A percentile compares a stretch with the other conserved stretches of the same genome.
Evolutionary conservation across 2,888 invertebrate genomes (phyloP).

Genomic region (Heliconius hortense): DNA sequence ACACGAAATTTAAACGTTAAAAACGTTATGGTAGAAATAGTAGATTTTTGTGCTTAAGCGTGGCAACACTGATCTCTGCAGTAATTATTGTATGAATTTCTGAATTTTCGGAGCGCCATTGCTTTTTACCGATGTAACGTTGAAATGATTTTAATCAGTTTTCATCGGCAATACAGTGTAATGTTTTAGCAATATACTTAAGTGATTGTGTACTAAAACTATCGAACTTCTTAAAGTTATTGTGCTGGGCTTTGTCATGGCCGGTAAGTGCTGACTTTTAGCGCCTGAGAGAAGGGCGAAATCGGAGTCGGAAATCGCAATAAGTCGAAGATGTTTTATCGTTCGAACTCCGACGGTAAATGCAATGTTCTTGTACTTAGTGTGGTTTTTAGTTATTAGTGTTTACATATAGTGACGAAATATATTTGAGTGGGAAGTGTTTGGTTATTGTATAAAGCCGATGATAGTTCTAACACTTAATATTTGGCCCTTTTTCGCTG

Average conservation of each 20-base stretch:
- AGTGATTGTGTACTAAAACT: constrained; percentile 80
- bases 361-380: constrained; percentile 80
- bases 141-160: constrained; percentile 83
- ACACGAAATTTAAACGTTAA: background rate
- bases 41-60: constrained; percentile 50
- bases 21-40: constrained; percentile 42
- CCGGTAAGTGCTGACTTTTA: constrained; percentile 88
- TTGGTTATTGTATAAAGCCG: constrained; percentile 72
- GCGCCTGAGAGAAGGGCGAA: constrained; percentile 81
- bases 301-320: constrained; percentile 81
- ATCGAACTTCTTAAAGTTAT: constrained; percentile 79
- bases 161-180: constrained; percentile 81
- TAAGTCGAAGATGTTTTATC: constrained; percentile 83
- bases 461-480: constrained; percentile 66
- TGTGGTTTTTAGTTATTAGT: constrained; percentile 77
- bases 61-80: constrained; percentile 74
- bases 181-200: constrained; percentile 79
- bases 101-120: constrained; percentile 82
- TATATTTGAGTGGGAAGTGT: constrained; percentile 68
- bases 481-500: constrained; percentile 61
- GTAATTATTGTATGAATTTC: constrained; percentile 79
- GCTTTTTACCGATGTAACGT: constrained; percentile 81
- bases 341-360: constrained; percentile 83
- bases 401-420: constrained; percentile 72
- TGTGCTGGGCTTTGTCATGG: constrained; percentile 88